These are phyloP conservation scores for Lateolabrax maculatus DNA, from an alignment of 2,797 vertebrate genomes.

Conservation along the genomic window DNA sequence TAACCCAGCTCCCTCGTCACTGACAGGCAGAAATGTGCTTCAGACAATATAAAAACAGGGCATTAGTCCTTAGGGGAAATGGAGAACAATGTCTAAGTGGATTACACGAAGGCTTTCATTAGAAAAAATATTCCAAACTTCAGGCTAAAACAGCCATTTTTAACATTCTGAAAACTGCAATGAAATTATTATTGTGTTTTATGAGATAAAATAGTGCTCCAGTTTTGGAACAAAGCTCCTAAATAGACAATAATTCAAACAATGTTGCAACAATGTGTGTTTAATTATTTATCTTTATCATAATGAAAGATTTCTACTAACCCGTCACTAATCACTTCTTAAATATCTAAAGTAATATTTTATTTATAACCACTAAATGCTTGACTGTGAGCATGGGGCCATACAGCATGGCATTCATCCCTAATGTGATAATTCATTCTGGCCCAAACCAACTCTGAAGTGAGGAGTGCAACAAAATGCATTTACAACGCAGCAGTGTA, in stretches of 20 bases:
- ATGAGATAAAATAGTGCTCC: slow-evolving; percentile 15
- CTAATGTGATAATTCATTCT: slow-evolving; percentile 43
- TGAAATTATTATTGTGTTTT: slow-evolving; percentile 31
- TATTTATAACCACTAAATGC: slow-evolving; percentile 56
- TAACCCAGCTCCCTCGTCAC: slow-evolving; percentile 47
- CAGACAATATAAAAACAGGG: slow-evolving; percentile 62
- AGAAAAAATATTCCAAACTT: slow-evolving; percentile 48
- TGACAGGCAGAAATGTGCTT: slow-evolving; percentile 51
- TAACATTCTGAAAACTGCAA: slow-evolving; percentile 9
- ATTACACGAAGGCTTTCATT: slow-evolving; percentile 58
- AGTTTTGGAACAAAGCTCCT: slow-evolving; percentile 23
- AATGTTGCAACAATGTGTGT: not conserved
- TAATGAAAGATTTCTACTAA: not conserved
- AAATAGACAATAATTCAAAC: slow-evolving; percentile 7
- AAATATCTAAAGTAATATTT: slow-evolving; percentile 26
- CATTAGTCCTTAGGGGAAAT: slow-evolving; percentile 62
- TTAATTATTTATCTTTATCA: slow-evolving; percentile 21
- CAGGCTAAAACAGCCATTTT: slow-evolving; percentile 21
- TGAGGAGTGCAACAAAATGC: slow-evolving; percentile 23
- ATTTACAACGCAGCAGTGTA: slow-evolving; percentile 31
- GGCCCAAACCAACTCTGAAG: slow-evolving; percentile 16
- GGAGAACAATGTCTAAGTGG: slow-evolving; percentile 66
- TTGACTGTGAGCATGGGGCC: slow-evolving; percentile 36
- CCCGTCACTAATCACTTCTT: not conserved
- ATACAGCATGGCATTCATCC: slow-evolving; percentile 34